Conservation (phyloP, 1,140 invertebrate species). For the Delia radicum region DNA sequence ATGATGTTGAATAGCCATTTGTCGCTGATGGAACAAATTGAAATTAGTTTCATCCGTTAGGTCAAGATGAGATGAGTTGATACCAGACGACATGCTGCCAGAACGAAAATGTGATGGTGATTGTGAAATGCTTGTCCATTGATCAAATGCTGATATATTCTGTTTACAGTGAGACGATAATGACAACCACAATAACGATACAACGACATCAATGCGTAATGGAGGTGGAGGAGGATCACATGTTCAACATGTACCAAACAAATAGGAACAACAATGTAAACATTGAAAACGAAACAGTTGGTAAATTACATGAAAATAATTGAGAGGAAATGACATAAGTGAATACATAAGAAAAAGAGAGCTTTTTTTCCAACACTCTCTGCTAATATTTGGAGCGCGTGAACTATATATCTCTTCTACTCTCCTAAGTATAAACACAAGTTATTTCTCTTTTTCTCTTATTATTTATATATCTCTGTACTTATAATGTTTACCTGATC, state of each 20-base stretch:
- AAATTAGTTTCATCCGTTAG: slow-evolving; percentile 51
- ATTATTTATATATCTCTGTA: too few relatives aligned
- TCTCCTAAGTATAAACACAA: not conserved
- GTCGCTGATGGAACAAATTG: slow-evolving; percentile 49
- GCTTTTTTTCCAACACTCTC: slow-evolving; percentile 11
- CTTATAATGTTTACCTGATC: slow-evolving; percentile 48
- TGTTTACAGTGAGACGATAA: slow-evolving; percentile 20
- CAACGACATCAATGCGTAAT: not conserved
- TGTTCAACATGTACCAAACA: not conserved
- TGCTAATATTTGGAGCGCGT: not conserved
- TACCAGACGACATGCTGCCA: slow-evolving; percentile 58
- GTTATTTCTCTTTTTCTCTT: too few relatives aligned
- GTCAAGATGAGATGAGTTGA: slow-evolving; percentile 54
- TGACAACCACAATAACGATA: slow-evolving; percentile 18
- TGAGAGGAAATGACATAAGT: slow-evolving; percentile 19
- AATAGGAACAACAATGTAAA: slow-evolving; percentile 25
- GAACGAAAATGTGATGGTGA: slow-evolving; percentile 57
- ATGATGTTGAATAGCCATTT: slow-evolving; percentile 26
- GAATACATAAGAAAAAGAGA: slow-evolving; percentile 26
- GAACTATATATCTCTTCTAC: slow-evolving; percentile 19
- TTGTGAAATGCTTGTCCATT: slow-evolving; percentile 55
- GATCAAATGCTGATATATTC: slow-evolving; percentile 43
- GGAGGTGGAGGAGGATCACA: not conserved
- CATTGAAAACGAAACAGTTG: slow-evolving; percentile 28
- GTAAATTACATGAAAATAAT: not conserved